phyloP scores from a whole-genome alignment of 2,797 vertebrate species.

The Cichlasoma orientale region DNA sequence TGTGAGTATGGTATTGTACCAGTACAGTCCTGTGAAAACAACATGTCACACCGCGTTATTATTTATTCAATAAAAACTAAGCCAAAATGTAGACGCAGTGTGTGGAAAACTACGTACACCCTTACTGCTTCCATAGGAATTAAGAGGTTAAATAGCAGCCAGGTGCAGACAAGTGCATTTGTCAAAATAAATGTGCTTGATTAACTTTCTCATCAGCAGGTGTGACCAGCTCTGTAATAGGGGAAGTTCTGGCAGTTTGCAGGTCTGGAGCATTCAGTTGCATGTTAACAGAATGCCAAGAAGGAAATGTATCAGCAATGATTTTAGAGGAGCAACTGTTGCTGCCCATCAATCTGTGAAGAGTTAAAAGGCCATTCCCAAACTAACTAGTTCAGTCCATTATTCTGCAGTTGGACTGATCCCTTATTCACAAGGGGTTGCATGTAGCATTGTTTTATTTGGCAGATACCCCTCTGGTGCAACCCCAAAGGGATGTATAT shows the following conservation, averaged over 20 bases:
- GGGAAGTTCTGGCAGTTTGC: neutral
- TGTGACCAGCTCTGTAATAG: neutral
- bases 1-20: neutral
- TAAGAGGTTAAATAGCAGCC: neutral
- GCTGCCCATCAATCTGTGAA: neutral
- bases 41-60: rapidly evolving
- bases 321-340: neutral
- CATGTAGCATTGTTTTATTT: neutral
- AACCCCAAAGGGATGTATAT: neutral
- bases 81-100: neutral
- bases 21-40: neutral
- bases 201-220: neutral
- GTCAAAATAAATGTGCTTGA: neutral
- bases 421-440: neutral
- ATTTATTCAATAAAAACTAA: neutral
- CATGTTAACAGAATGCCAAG: neutral
- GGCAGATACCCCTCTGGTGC: neutral
- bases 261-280: neutral
- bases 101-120: neutral
- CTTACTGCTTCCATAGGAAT: neutral
- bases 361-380: neutral
- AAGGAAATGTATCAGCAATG: neutral
- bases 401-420: neutral
- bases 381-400: neutral
- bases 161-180: neutral